Evolutionary conservation across 2,888 invertebrate genomes (phyloP).

Genomic region (Microctonus hyperodae): DNA sequence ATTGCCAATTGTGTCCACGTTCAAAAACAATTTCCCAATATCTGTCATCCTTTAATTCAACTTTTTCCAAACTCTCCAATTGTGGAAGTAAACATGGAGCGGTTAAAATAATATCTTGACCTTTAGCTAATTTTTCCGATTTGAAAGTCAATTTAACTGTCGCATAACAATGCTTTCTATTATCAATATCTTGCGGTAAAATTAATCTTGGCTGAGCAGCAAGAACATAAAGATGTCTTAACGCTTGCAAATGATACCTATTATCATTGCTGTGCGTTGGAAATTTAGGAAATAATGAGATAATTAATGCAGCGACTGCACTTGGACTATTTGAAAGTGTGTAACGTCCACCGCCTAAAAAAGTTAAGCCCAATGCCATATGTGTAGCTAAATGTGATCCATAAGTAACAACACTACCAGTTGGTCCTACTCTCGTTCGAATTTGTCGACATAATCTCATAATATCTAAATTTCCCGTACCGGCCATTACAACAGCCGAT

Average conservation of each 20-base stretch:
- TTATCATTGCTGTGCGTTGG: slow-evolving; percentile 97
- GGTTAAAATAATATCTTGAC: slow-evolving; percentile 69
- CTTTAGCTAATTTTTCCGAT: slow-evolving; percentile 63
- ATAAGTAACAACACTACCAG: slow-evolving; percentile 78
- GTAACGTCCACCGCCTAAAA: slow-evolving; percentile 91
- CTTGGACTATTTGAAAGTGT: slow-evolving; percentile 83
- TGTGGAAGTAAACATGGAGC: slow-evolving; percentile 91
- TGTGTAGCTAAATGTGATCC: slow-evolving; percentile 95
- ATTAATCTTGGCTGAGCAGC: slow-evolving; percentile 91
- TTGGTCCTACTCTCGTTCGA: slow-evolving; percentile 79
- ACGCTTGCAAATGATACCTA: slow-evolving; percentile 97
- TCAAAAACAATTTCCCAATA: slow-evolving; percentile 92
- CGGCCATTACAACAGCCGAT: slow-evolving; percentile 91
- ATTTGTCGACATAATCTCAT: slow-evolving; percentile 86
- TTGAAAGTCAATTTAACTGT: slow-evolving; percentile 67
- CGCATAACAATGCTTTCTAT: slow-evolving; percentile 82
- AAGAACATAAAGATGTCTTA: slow-evolving; percentile 94
- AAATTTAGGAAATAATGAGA: slow-evolving; percentile 96
- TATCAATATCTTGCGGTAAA: slow-evolving; percentile 84
- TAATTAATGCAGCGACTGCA: slow-evolving; percentile 88
- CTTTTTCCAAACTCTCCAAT: slow-evolving; percentile 75
- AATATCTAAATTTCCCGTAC: slow-evolving; percentile 87
- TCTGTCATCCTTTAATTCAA: slow-evolving; percentile 81
- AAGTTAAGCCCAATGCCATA: slow-evolving; percentile 91
- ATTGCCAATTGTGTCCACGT: slow-evolving; percentile 83